Conservation (phyloP, 2,888 invertebrate genomes). For the Ellobium chinense region DNA sequence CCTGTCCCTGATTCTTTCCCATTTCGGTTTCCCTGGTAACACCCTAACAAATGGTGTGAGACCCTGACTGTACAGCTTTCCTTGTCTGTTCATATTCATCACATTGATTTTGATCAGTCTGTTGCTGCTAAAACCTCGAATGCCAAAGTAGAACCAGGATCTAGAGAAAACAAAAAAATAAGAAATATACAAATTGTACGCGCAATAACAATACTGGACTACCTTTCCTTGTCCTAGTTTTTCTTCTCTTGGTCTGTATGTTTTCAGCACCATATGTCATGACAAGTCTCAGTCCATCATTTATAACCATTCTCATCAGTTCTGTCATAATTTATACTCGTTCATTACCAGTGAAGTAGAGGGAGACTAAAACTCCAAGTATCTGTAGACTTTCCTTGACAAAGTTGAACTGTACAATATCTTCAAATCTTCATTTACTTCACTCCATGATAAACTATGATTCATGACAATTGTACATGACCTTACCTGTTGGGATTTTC, state of each 20-base stretch:
- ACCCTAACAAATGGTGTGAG: slow-evolving; percentile 78
- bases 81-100: slow-evolving; percentile 92
- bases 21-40: slow-evolving; percentile 87
- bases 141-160: slow-evolving; percentile 95
- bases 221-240: too few relatives aligned
- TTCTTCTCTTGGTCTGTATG: too few relatives aligned
- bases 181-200: background rate
- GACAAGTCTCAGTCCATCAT: too few relatives aligned
- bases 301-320: too few relatives aligned
- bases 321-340: too few relatives aligned
- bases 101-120: slow-evolving; percentile 87
- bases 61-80: slow-evolving; percentile 93
- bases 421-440: too few relatives aligned
- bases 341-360: too few relatives aligned
- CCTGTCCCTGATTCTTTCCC: slow-evolving; percentile 91
- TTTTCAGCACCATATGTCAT: too few relatives aligned
- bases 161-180: slow-evolving; percentile 78
- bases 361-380: too few relatives aligned
- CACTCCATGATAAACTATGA: background rate
- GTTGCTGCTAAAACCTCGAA: slow-evolving; percentile 82
- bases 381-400: too few relatives aligned
- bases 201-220: too few relatives aligned
- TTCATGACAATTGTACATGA: background rate
- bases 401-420: too few relatives aligned
- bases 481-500: slow-evolving; percentile 88